Conservation (phyloP, 2,888 invertebrate genomes). For the Apeira syringaria region DNA sequence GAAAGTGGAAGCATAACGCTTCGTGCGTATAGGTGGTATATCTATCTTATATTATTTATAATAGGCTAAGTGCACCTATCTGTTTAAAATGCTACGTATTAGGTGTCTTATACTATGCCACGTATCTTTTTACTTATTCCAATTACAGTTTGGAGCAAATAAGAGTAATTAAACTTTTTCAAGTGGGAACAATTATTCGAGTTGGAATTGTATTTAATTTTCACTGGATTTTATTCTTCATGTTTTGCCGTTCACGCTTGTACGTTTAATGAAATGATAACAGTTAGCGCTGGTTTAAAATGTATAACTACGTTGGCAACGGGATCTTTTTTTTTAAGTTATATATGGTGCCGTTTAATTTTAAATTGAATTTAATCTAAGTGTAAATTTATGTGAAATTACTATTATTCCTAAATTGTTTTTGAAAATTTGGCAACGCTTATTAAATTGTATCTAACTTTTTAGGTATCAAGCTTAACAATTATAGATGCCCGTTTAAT, state of each 20-base stretch:
- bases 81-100: conserved; percentile 34
- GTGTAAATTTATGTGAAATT: too few species aligned
- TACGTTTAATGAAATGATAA: conserved; percentile 27
- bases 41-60: conserved; percentile 28
- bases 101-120: too few species aligned
- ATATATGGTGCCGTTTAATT: conserved; percentile 2
- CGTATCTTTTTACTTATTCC: conserved; percentile 31
- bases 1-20: too few species aligned
- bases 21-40: too few species aligned
- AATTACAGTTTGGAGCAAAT: conserved; percentile 31
- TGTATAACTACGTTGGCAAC: conserved; percentile 2
- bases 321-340: conserved; percentile 4
- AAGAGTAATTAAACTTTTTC: conserved; percentile 34
- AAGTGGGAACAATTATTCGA: conserved; percentile 23
- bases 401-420: too few species aligned
- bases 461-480: too few species aligned
- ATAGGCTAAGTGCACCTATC: conserved; percentile 21
- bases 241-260: conserved; percentile 18
- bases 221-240: conserved; percentile 19
- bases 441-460: too few species aligned
- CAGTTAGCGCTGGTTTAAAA: conserved; percentile 13
- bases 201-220: conserved; percentile 23
- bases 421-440: too few species aligned
- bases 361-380: neutral
- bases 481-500: too few species aligned